Conservation (phyloP, 2,888 invertebrate genomes). For the Clanis bilineata region DNA sequence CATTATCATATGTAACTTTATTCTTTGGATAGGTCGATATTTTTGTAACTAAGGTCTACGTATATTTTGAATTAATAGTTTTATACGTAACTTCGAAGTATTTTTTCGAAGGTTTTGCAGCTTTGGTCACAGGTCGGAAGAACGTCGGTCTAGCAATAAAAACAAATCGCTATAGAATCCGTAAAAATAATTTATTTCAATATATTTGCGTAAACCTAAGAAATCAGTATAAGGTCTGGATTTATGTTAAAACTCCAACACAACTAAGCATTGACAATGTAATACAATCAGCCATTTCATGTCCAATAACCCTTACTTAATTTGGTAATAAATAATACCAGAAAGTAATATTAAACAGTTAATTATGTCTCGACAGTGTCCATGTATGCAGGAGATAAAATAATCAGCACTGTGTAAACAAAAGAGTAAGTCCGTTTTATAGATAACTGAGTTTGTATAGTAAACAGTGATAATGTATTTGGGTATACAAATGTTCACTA, state of each 20-base stretch:
- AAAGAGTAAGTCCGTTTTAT: conserved; percentile 29
- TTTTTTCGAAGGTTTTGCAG: too few species aligned
- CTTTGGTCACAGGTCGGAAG: too few species aligned
- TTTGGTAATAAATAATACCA: background rate
- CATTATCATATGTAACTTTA: too few species aligned
- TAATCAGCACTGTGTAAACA: conserved; percentile 28
- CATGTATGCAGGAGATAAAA: conserved; percentile 21
- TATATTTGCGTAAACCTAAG: too few species aligned
- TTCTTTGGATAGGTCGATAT: too few species aligned
- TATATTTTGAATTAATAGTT: too few species aligned
- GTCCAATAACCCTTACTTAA: background rate
- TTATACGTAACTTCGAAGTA: too few species aligned
- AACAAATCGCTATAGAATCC: too few species aligned
- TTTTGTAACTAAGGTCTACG: too few species aligned
- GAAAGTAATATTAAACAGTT: background rate
- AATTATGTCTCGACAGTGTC: background rate
- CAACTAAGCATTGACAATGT: conserved; percentile 5
- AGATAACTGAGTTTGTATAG: conserved; percentile 47
- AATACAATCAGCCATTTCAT: conserved; percentile 20
- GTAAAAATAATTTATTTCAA: too few species aligned
- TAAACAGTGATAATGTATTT: conserved; percentile 39
- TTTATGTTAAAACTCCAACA: background rate
- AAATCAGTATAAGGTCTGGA: too few species aligned
- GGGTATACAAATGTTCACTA: background rate
- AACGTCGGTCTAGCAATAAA: too few species aligned